These are phyloP conservation scores for Matsumyia berberina DNA, from an alignment of 2,888 invertebrate genomes.

Conservation along the genomic window DNA sequence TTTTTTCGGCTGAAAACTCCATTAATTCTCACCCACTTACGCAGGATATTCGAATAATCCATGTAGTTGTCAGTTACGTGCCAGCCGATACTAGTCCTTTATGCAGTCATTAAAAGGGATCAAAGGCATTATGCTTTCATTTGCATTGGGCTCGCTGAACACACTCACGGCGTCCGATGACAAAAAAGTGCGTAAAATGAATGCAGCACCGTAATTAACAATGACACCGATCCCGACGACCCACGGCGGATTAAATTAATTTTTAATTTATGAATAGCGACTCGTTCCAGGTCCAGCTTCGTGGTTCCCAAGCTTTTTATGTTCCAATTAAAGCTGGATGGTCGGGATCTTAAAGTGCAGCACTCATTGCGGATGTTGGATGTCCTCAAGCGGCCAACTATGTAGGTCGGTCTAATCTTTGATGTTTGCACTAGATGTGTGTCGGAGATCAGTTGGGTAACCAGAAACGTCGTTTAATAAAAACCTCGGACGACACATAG, in stretches of 20 bases:
- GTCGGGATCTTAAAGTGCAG: background rate
- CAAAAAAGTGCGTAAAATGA: slow-evolving; percentile 33
- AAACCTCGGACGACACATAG: slow-evolving; percentile 5
- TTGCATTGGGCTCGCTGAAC: slow-evolving; percentile 50
- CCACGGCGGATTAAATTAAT: slow-evolving; percentile 44
- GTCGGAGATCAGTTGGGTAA: slow-evolving; percentile 50
- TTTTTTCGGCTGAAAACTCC: slow-evolving; percentile 27
- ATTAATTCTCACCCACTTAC: slow-evolving; percentile 65
- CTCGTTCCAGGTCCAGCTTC: background rate
- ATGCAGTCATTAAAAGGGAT: slow-evolving; percentile 74
- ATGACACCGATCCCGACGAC: slow-evolving; percentile 41
- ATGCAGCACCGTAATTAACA: slow-evolving; percentile 64
- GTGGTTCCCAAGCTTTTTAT: background rate
- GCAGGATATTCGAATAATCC: slow-evolving; percentile 62
- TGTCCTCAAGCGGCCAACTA: background rate
- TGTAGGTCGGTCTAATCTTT: slow-evolving; percentile 11
- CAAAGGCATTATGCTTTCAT: slow-evolving; percentile 71
- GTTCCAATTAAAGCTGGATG: slow-evolving; percentile 39
- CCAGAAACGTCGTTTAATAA: slow-evolving; percentile 38
- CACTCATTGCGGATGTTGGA: background rate
- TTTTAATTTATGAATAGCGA: slow-evolving; percentile 56
- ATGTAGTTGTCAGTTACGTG: slow-evolving; percentile 65
- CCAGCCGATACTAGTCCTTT: slow-evolving; percentile 62
- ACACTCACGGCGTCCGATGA: background rate
- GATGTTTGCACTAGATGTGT: slow-evolving; percentile 40